Conservation (phyloP, 2,888 invertebrate species). For the Falcaria lacertinaria region DNA sequence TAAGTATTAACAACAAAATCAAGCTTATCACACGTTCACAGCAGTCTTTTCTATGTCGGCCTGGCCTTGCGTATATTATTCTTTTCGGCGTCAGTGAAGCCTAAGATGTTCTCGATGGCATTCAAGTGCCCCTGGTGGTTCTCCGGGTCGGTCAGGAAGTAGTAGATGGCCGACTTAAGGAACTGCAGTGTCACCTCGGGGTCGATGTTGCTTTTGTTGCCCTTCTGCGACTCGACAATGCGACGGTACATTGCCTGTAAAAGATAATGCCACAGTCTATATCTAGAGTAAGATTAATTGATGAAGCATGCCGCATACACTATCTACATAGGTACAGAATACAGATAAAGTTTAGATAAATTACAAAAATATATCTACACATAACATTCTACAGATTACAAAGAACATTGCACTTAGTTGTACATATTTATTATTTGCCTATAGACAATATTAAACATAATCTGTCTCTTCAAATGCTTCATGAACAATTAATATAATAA, state of each 20-base stretch:
- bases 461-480: no score
- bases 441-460: no score
- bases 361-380: no score
- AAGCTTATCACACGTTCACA: conserved; percentile 64
- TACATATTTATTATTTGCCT: no score
- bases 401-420: no score
- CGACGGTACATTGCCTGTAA: conserved; percentile 92
- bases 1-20: conserved; percentile 37
- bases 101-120: conserved; percentile 95
- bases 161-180: conserved; percentile 95
- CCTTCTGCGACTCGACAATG: conserved; percentile 87
- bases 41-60: conserved; percentile 62
- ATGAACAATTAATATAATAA: no score
- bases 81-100: conserved; percentile 90
- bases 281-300: background rate
- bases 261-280: conserved; percentile 14
- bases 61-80: conserved; percentile 87
- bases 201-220: conserved; percentile 85
- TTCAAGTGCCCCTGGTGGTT: conserved; percentile 92
- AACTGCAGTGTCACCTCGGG: conserved; percentile 96
- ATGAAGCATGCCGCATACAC: background rate
- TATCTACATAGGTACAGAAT: no score
- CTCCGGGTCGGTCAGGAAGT: conserved; percentile 93
- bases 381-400: no score
- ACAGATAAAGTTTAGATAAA: no score